phyloP scores from a whole-genome alignment of 1,140 invertebrate species.

The Archivesica marissinica region DNA sequence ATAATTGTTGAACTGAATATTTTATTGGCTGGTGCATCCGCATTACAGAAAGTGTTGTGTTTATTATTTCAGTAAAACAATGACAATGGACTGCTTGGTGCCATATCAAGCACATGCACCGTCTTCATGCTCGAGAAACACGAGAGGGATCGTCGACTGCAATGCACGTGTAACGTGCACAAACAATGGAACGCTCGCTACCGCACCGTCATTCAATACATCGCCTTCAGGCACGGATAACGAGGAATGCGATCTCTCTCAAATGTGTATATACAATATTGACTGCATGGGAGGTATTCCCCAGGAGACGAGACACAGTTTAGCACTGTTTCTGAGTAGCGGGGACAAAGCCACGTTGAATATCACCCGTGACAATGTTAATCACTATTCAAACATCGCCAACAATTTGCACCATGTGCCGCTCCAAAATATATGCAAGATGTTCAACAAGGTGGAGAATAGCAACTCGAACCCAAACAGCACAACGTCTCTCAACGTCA shows the following conservation, averaged over 20 bases:
- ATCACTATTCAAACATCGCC: background rate
- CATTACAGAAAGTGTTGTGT: background rate
- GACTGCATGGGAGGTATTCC: background rate
- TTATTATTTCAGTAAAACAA: background rate
- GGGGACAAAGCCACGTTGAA: background rate
- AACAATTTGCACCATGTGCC: slow-evolving; percentile 3
- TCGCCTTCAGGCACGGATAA: background rate
- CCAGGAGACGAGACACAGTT: background rate
- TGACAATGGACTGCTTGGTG: background rate
- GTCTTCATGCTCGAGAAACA: background rate
- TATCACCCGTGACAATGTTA: background rate
- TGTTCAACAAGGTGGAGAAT: background rate
- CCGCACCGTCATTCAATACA: background rate
- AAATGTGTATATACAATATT: no score
- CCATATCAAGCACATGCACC: background rate
- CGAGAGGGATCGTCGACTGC: background rate
- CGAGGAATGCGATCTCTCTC: background rate
- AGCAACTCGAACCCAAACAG: background rate
- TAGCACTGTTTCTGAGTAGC: background rate
- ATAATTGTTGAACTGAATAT: no score
- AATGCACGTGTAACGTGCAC: slow-evolving; percentile 15
- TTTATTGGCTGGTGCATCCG: no score
- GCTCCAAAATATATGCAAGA: background rate
- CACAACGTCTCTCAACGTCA: background rate
- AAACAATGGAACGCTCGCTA: background rate